Percentiles rank a stretch among this genome's conserved stretches.
These are phyloP conservation scores for Pteronotus mesoamericanus DNA, from an alignment of 2,797 vertebrate species.

Conservation along the genomic window DNA sequence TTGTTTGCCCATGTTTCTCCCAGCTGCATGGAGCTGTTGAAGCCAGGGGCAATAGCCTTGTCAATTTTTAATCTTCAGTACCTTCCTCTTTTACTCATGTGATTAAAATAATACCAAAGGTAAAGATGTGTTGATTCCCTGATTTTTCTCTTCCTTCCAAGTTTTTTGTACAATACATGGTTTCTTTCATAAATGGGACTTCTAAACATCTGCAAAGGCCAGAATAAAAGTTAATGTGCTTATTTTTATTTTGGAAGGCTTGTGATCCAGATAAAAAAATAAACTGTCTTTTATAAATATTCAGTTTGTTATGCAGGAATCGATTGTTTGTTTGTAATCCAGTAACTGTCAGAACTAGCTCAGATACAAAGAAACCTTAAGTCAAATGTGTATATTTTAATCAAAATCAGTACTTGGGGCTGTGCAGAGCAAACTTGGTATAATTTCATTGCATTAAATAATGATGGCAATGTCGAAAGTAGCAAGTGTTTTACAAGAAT, in stretches of 20 bases:
- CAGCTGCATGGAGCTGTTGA: background rate
- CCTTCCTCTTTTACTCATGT: background rate
- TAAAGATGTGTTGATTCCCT: background rate
- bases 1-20: background rate
- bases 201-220: background rate
- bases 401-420: background rate
- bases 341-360: background rate
- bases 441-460: background rate
- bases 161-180: background rate
- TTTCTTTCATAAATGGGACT: background rate
- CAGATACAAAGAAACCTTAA: background rate
- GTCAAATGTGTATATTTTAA: background rate
- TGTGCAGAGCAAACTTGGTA: background rate
- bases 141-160: slow-evolving; percentile 1
- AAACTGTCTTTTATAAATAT: background rate
- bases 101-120: background rate
- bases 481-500: background rate
- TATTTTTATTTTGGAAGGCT: slow-evolving; percentile 25
- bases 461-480: background rate
- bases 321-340: background rate
- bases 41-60: background rate
- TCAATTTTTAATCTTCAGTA: background rate
- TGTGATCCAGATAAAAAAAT: background rate
- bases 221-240: background rate
- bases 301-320: background rate